phyloP scores from a whole-genome alignment of 2,888 invertebrate species.

The Steinernema scapterisci region DNA sequence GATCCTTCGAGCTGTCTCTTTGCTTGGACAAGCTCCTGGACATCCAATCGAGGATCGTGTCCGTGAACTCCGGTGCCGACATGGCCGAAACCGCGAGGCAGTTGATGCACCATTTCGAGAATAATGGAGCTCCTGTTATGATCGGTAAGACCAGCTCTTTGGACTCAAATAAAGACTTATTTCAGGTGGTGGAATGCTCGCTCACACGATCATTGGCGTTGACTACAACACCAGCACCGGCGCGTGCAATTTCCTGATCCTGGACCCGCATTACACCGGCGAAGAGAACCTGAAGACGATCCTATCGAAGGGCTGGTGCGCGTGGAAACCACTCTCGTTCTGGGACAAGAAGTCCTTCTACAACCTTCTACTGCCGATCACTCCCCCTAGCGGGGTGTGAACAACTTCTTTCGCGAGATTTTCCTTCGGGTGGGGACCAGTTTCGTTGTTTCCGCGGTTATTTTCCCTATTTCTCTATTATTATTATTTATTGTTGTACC shows the following conservation, averaged over 20 bases:
- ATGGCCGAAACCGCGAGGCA: conserved; percentile 78
- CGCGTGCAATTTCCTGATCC: conserved; percentile 85
- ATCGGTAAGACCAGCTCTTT: conserved; percentile 80
- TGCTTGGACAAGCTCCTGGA: conserved; percentile 73
- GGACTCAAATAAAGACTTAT: conserved; percentile 5
- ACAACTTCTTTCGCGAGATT: conserved; percentile 35
- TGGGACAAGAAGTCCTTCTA: conserved; percentile 76
- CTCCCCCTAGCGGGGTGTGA: conserved; percentile 14
- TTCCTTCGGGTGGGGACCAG: conserved; percentile 19
- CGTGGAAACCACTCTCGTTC: conserved; percentile 91
- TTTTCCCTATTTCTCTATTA: background rate
- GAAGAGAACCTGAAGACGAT: conserved; percentile 53
- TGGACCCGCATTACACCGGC: conserved; percentile 96
- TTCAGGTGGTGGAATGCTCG: conserved; percentile 90
- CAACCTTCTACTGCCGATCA: conserved; percentile 41
- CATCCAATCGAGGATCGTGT: conserved; percentile 76
- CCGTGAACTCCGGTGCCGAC: conserved; percentile 84
- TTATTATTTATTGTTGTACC: conserved; percentile 4
- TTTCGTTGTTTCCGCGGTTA: background rate
- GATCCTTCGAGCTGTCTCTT: conserved; percentile 93
- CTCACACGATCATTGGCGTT: conserved; percentile 95
- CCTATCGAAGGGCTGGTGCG: conserved; percentile 79
- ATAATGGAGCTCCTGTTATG: conserved; percentile 94
- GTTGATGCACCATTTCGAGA: conserved; percentile 85
- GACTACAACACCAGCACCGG: conserved; percentile 81